Evolutionary conservation across 1,140 invertebrate genomes (phyloP).

Genomic region (Adelges cooleyi): DNA sequence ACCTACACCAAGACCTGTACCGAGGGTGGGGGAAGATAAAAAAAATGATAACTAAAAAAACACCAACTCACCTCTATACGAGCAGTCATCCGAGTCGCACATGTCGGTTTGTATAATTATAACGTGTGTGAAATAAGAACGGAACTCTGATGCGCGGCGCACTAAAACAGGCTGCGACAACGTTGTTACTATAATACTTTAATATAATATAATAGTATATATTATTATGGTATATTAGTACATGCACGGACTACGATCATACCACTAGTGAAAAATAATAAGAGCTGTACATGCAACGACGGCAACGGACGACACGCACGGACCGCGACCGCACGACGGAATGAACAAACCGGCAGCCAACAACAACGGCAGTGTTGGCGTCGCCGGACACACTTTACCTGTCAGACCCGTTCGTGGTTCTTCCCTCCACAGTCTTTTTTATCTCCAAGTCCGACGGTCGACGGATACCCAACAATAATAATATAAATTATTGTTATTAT

Average conservation of each 20-base stretch:
- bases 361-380: background rate
- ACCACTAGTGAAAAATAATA: too few species aligned
- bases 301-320: background rate
- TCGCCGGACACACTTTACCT: background rate
- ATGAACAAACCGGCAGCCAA: background rate
- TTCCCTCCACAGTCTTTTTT: background rate
- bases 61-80: background rate
- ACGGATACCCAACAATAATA: background rate
- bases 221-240: too few species aligned
- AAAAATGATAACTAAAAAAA: background rate
- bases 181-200: too few species aligned
- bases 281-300: background rate
- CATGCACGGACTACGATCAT: too few species aligned
- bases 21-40: too few species aligned
- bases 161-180: too few species aligned
- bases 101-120: constrained; percentile 13
- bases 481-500: background rate
- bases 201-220: too few species aligned
- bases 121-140: background rate
- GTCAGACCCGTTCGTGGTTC: background rate
- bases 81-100: constrained; percentile 24
- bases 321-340: constrained; percentile 1
- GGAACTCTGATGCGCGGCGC: background rate
- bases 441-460: background rate
- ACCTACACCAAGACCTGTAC: too few species aligned